These are phyloP conservation scores for Planiliza haematocheilus DNA, from an alignment of 2,113 vertebrate species.

Conservation along the genomic window DNA sequence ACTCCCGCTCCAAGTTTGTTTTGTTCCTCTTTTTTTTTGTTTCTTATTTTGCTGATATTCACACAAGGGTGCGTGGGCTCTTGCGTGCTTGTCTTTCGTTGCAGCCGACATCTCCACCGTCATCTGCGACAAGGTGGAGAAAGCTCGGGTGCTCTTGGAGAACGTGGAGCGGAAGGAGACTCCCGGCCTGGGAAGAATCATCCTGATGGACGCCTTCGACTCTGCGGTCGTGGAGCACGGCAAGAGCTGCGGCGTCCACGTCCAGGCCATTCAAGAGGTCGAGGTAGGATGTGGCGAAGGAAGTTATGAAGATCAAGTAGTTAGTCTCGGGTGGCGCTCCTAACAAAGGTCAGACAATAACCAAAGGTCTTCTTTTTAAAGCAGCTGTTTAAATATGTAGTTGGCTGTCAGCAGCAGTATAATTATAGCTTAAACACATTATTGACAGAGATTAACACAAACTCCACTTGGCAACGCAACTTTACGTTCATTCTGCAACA, in stretches of 20 bases:
- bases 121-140: constrained; percentile 94
- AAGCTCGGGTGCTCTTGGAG: constrained; percentile 89
- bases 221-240: constrained; percentile 84
- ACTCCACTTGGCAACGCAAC: neutral
- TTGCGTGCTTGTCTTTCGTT: constrained; percentile 48
- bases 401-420: neutral
- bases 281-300: constrained; percentile 82
- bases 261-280: constrained; percentile 90
- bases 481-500: too few species aligned
- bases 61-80: constrained; percentile 57
- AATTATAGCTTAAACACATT: neutral
- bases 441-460: neutral
- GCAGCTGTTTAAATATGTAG: too few species aligned
- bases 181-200: constrained; percentile 86
- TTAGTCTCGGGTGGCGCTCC: too few species aligned
- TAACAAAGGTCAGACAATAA: neutral
- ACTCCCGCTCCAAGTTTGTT: constrained; percentile 3
- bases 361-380: too few species aligned
- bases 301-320: neutral
- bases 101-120: constrained; percentile 95
- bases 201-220: constrained; percentile 94
- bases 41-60: constrained; percentile 48
- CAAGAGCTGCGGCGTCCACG: constrained; percentile 84
- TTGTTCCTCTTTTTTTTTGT: constrained; percentile 38
- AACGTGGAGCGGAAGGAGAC: constrained; percentile 91